These are phyloP conservation scores for Drosophila oshimai DNA, from an alignment of 1,140 invertebrate genomes.

Conservation along the genomic window DNA sequence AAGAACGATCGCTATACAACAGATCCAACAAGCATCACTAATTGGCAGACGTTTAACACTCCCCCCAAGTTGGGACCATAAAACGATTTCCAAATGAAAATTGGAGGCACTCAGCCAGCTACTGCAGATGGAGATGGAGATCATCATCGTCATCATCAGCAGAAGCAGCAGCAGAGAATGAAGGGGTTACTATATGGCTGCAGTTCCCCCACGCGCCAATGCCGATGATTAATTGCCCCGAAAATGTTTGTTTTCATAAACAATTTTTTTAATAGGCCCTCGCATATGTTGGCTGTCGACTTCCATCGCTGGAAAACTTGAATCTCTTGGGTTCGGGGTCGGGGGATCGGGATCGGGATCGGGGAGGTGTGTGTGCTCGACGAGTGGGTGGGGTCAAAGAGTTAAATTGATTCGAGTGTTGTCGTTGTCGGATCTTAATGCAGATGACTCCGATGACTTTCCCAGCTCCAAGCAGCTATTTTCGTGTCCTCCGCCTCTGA, in stretches of 20 bases:
- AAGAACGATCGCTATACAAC: slow-evolving; percentile 40
- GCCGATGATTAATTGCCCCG: slow-evolving; percentile 71
- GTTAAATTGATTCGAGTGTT: slow-evolving; percentile 75
- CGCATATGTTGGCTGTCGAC: slow-evolving; percentile 46
- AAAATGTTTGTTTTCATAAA: slow-evolving; percentile 81
- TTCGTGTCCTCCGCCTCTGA: slow-evolving; percentile 48
- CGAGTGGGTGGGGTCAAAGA: slow-evolving; percentile 69
- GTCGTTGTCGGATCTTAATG: slow-evolving; percentile 64
- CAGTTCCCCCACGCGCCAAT: slow-evolving; percentile 58
- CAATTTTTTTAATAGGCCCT: slow-evolving; percentile 76
- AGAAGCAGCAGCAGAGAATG: not conserved
- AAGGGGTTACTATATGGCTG: slow-evolving; percentile 22
- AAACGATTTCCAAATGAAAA: slow-evolving; percentile 50
- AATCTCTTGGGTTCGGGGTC: not conserved
- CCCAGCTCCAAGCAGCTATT: slow-evolving; percentile 17
- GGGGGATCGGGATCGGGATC: no score
- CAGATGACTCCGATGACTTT: slow-evolving; percentile 60
- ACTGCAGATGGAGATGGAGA: slow-evolving; percentile 38
- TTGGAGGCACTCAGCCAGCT: slow-evolving; percentile 52
- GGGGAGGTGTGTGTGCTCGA: no score
- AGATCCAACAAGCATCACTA: slow-evolving; percentile 56
- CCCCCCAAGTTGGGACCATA: slow-evolving; percentile 14
- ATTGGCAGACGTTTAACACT: slow-evolving; percentile 78
- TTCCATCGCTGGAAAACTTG: not conserved
- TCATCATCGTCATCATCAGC: slow-evolving; percentile 46